Evolutionary conservation across 2,888 invertebrate species (phyloP).

Genomic region (Tenthredo mesomela): DNA sequence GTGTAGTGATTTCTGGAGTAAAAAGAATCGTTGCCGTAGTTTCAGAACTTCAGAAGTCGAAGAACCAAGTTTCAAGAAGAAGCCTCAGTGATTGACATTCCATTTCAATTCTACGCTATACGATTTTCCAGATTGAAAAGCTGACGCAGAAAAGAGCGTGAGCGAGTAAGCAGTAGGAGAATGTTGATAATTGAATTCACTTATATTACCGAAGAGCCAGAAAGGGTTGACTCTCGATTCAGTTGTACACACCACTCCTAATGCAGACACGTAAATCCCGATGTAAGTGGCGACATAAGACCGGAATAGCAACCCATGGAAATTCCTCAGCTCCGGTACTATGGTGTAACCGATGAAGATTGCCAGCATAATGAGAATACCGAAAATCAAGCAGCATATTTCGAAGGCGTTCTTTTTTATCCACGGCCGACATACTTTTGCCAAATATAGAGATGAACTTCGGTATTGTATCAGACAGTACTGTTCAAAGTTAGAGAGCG

Average conservation of each 20-base stretch:
- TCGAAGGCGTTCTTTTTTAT: not conserved
- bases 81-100: too few relatives aligned
- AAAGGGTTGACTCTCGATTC: not conserved
- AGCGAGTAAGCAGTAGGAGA: not conserved
- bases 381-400: not conserved
- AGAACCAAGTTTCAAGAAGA: not conserved
- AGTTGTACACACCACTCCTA: not conserved
- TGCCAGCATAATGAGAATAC: not conserved
- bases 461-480: constrained; percentile 1
- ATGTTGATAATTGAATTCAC: not conserved
- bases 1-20: too few relatives aligned
- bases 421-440: not conserved
- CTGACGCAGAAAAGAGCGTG: not conserved
- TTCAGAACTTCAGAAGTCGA: not conserved
- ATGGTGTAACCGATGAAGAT: constrained; percentile 82
- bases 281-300: constrained; percentile 14
- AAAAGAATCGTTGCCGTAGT: too few relatives aligned
- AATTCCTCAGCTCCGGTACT: constrained; percentile 84
- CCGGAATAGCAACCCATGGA: constrained; percentile 79
- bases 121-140: not conserved
- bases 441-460: not conserved
- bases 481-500: not conserved
- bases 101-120: not conserved
- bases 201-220: not conserved
- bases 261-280: not conserved